Conservation (phyloP, 64 coral and sea anemone genomes). For the Stylophora pistillata region DNA sequence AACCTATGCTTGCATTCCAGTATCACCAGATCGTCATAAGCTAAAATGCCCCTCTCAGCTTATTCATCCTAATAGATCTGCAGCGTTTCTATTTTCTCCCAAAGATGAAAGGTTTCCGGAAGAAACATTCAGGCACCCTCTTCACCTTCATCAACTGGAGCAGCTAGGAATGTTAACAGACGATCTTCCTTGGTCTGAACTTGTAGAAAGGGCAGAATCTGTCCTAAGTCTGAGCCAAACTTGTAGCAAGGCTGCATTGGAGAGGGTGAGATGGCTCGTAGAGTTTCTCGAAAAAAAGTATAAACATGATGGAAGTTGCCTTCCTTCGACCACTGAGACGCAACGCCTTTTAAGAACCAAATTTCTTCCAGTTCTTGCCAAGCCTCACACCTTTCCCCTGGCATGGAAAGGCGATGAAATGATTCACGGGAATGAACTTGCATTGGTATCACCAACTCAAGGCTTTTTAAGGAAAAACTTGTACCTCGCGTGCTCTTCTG, state of each 20-base stretch:
- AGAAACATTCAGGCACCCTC: constrained; percentile 16
- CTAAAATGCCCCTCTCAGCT: constrained; percentile 63
- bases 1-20: constrained; percentile 53
- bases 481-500: constrained; percentile 62
- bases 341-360: constrained; percentile 17
- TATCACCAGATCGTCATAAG: constrained; percentile 38
- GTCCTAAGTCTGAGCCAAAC: constrained; percentile 24
- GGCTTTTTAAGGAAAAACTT: constrained; percentile 36
- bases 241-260: neutral
- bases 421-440: neutral
- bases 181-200: constrained; percentile 53
- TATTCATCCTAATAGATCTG: constrained; percentile 52
- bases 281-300: constrained; percentile 17
- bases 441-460: constrained; percentile 41
- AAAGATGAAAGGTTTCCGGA: constrained; percentile 66
- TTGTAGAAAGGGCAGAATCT: constrained; percentile 66
- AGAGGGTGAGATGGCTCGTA: constrained; percentile 37
- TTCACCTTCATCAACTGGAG: constrained; percentile 34
- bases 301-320: neutral
- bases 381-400: constrained; percentile 59
- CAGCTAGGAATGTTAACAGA: constrained; percentile 66
- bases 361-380: constrained; percentile 73
- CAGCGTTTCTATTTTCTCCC: constrained; percentile 35
- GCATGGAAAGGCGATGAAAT: constrained; percentile 71
- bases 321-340: neutral